Evolutionary conservation across 1,140 invertebrate species (phyloP).

Genomic region (Drosophila watanabei): DNA sequence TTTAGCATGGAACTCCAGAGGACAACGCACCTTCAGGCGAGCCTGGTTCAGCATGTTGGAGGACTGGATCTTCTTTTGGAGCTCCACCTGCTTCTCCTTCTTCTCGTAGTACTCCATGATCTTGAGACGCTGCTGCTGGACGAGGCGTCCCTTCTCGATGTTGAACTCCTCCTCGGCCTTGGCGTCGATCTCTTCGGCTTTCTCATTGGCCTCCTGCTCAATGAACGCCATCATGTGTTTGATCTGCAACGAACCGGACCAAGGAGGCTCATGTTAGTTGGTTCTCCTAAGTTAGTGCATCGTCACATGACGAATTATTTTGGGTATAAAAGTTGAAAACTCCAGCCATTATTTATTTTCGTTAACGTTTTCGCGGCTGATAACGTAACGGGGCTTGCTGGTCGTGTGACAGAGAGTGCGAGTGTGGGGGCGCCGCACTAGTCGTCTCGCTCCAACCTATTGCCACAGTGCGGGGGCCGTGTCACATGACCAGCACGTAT

Average conservation of each 20-base stretch:
- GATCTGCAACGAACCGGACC: constrained; percentile 89
- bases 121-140: constrained; percentile 99
- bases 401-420: constrained; percentile 73
- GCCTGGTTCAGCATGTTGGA: constrained; percentile 99
- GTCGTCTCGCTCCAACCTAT: constrained; percentile 72
- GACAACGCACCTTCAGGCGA: constrained; percentile 90
- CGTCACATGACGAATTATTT: constrained; percentile 55
- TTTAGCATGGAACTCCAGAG: too few species aligned
- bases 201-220: constrained; percentile 99
- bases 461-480: constrained; percentile 36
- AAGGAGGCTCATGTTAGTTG: neutral
- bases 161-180: constrained; percentile 99
- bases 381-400: constrained; percentile 43
- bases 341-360: constrained; percentile 41
- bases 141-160: constrained; percentile 99
- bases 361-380: constrained; percentile 46
- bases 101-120: constrained; percentile 99
- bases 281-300: neutral
- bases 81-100: constrained; percentile 99
- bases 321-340: neutral
- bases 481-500: constrained; percentile 79
- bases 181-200: constrained; percentile 99
- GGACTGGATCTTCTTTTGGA: constrained; percentile 99
- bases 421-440: constrained; percentile 48
- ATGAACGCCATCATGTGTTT: constrained; percentile 99